These are phyloP conservation scores for Sardina pilchardus DNA, from an alignment of 2,113 vertebrate genomes.

Conservation along the genomic window DNA sequence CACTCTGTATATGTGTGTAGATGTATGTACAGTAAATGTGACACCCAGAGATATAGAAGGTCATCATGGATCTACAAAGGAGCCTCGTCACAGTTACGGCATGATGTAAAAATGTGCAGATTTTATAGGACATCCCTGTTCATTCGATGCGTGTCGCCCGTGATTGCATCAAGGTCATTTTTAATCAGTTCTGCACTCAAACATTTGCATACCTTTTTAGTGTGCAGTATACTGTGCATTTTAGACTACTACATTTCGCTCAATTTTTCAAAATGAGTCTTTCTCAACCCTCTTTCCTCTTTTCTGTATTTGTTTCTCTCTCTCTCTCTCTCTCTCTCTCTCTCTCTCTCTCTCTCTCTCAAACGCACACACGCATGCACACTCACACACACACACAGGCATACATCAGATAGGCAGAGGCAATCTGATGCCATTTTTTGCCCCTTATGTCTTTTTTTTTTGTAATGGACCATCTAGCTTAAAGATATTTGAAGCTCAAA, in stretches of 20 bases:
- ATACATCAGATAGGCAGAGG: too few relatives aligned
- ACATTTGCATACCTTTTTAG: not conserved
- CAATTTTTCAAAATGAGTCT: not conserved
- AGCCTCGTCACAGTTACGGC: not conserved
- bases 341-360: not conserved
- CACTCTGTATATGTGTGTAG: not conserved
- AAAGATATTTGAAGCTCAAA: conserved; percentile 51
- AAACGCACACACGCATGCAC: not conserved
- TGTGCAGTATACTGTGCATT: not conserved
- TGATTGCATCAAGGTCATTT: not conserved
- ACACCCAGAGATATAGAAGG: not conserved
- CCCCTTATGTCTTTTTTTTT: conserved; percentile 3
- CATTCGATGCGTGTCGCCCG: not conserved
- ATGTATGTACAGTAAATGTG: not conserved
- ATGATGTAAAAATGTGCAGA: not conserved
- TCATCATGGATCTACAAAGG: not conserved
- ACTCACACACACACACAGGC: not conserved
- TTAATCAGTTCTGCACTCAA: not conserved
- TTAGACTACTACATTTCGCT: conserved; percentile 15
- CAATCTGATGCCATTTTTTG: not conserved
- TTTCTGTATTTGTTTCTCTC: not conserved
- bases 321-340: not conserved
- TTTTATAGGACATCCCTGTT: not conserved
- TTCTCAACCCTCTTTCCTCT: not conserved
- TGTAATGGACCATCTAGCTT: conserved; percentile 30